Conservation (phyloP, 2,888 invertebrate species). For the Plagiodera versicolora region DNA sequence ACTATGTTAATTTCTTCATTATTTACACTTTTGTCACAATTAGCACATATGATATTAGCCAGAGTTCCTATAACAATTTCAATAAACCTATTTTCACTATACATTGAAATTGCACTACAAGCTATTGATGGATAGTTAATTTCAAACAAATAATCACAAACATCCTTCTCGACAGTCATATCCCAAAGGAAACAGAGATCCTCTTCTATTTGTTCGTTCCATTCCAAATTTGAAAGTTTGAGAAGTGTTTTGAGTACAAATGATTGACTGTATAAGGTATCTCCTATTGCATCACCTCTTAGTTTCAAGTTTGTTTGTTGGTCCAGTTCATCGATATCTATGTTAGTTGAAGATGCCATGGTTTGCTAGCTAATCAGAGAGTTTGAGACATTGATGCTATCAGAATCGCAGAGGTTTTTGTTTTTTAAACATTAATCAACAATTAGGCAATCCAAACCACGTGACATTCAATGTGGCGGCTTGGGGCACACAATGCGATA, state of each 20-base stretch:
- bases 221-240: constrained; percentile 63
- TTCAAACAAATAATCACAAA: constrained; percentile 69
- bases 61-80: constrained; percentile 85
- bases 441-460: no score
- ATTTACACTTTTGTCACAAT: constrained; percentile 60
- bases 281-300: constrained; percentile 77
- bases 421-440: no score
- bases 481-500: no score
- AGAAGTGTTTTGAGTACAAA: constrained; percentile 72
- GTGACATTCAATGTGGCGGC: no score
- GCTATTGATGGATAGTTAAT: constrained; percentile 70
- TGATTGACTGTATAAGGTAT: constrained; percentile 77
- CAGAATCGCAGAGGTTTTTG: no score
- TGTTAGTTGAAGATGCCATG: constrained; percentile 17
- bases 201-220: constrained; percentile 67
- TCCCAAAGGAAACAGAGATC: constrained; percentile 82
- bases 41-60: constrained; percentile 75
- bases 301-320: constrained; percentile 56
- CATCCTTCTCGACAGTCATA: constrained; percentile 79
- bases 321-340: constrained; percentile 44
- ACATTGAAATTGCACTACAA: constrained; percentile 59
- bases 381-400: no score
- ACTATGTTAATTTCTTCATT: constrained; percentile 61
- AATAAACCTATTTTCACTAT: constrained; percentile 63
- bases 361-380: background rate